Conservation (phyloP, 2,888 invertebrate genomes). For the Nomada lathburiana region DNA sequence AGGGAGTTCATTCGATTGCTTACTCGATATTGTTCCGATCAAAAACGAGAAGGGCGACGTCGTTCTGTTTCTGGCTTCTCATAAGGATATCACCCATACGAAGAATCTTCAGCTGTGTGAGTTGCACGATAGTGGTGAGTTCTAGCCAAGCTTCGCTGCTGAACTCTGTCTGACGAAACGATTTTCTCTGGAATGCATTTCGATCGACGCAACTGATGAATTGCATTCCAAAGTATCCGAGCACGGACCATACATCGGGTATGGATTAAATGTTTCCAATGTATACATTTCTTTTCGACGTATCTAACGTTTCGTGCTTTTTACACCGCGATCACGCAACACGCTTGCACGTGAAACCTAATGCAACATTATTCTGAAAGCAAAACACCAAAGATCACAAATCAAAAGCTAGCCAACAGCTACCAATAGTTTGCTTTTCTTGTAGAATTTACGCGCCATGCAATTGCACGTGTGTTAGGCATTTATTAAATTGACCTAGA, state of each 20-base stretch:
- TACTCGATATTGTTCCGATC: conserved; percentile 98
- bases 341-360: conserved; percentile 49
- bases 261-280: conserved; percentile 52
- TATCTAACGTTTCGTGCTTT: conserved; percentile 54
- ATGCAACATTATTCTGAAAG: conserved; percentile 39
- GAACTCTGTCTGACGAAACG: conserved; percentile 59
- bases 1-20: conserved; percentile 97
- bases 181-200: conserved; percentile 62
- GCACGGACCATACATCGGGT: conserved; percentile 46
- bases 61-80: conserved; percentile 97
- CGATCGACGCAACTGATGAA: conserved; percentile 51
- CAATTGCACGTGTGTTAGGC: conserved; percentile 48
- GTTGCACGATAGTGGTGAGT: conserved; percentile 95
- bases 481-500: conserved; percentile 21
- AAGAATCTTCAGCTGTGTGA: conserved; percentile 88
- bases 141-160: conserved; percentile 70
- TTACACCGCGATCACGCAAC: conserved; percentile 64
- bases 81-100: conserved; percentile 97
- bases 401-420: conserved; percentile 27
- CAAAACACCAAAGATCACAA: conserved; percentile 42
- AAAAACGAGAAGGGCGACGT: conserved; percentile 99
- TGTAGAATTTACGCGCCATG: conserved; percentile 44
- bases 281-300: conserved; percentile 85
- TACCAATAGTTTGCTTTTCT: conserved; percentile 50
- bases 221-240: conserved; percentile 60